Conservation (phyloP, 2,888 invertebrate species). For the Exephanes ischioxanthus region DNA sequence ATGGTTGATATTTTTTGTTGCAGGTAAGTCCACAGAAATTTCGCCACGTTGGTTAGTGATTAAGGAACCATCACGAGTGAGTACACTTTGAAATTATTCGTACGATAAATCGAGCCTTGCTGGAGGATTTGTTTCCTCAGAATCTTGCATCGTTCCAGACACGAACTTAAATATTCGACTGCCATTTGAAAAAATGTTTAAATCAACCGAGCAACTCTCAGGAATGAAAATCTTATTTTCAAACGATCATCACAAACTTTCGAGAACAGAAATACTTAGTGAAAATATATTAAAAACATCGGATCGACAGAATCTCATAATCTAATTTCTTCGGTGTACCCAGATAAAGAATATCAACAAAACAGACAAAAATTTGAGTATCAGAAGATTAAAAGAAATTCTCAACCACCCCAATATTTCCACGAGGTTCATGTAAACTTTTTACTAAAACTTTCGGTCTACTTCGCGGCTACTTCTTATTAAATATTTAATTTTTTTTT, state of each 20-base stretch:
- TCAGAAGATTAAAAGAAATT: not conserved
- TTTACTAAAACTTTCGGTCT: too few relatives aligned
- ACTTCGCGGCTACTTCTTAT: not conserved
- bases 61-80: not conserved
- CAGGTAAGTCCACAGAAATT: not conserved
- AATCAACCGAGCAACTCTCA: not conserved
- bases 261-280: not conserved
- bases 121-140: not conserved
- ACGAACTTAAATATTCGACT: not conserved
- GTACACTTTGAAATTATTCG: too few relatives aligned
- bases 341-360: not conserved
- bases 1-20: not conserved
- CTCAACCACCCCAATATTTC: too few relatives aligned
- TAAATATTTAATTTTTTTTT: not conserved
- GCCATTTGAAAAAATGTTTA: too few relatives aligned
- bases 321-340: too few relatives aligned
- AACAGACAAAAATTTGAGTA: not conserved
- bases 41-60: not conserved
- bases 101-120: too few relatives aligned
- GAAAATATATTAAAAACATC: not conserved
- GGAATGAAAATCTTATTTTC: not conserved
- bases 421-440: not conserved
- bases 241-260: not conserved
- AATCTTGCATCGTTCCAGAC: not conserved
- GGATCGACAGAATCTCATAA: not conserved